Evolutionary conservation across 2,797 vertebrate genomes (phyloP).

Genomic region (Lagocephalus sceleratus): DNA sequence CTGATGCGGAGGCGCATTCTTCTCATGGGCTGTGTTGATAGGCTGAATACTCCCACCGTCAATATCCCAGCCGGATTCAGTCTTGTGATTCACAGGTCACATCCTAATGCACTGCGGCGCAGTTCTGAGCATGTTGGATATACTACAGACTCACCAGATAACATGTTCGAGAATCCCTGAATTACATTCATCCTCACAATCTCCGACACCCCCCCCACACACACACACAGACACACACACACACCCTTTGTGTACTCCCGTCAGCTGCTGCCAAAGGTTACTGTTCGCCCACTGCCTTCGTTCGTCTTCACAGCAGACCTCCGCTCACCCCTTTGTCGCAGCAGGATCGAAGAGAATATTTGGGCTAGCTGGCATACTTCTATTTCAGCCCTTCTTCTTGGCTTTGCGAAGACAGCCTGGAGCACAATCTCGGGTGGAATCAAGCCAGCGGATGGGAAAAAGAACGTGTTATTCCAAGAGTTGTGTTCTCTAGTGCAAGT

Average conservation of each 20-base stretch:
- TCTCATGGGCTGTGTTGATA: conserved; percentile 17
- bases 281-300: conserved; percentile 53
- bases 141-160: conserved; percentile 11
- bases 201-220: conserved; percentile 2
- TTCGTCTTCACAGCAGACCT: conserved; percentile 41
- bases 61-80: conserved; percentile 34
- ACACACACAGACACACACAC: conserved; percentile 44
- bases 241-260: conserved; percentile 41
- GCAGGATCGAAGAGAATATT: conserved; percentile 46
- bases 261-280: conserved; percentile 54
- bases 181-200: conserved; percentile 58
- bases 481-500: too few species aligned
- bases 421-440: conserved; percentile 15
- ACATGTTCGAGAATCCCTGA: conserved; percentile 38
- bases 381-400: conserved; percentile 13
- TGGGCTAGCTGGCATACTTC: conserved; percentile 25
- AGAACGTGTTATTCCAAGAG: too few species aligned
- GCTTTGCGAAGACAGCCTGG: conserved; percentile 24
- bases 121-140: conserved; percentile 26
- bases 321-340: conserved; percentile 51
- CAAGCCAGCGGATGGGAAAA: too few species aligned
- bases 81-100: conserved; percentile 39
- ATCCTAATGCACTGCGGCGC: conserved; percentile 44
- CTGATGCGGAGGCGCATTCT: neutral
- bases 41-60: conserved; percentile 46